Conservation (phyloP, 2,113 vertebrate genomes). For the Aspidoscelis tigris region DNA sequence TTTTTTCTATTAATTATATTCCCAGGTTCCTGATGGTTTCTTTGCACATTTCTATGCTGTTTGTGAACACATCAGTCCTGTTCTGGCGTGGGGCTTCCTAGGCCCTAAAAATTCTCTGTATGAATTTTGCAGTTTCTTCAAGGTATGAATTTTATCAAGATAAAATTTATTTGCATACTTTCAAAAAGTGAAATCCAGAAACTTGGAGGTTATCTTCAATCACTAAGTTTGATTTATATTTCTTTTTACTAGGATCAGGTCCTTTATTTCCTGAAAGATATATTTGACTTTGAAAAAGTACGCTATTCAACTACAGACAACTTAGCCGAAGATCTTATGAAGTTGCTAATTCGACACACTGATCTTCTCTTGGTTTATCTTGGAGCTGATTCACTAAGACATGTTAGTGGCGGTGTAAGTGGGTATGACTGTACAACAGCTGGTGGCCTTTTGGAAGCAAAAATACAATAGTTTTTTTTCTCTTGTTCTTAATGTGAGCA, state of each 20-base stretch:
- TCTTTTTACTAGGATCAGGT: slow-evolving; percentile 85
- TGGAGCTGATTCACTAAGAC: slow-evolving; percentile 74
- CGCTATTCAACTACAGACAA: slow-evolving; percentile 86
- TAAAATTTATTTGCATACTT: background rate
- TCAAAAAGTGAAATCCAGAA: no score
- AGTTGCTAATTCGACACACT: slow-evolving; percentile 83
- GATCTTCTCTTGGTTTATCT: slow-evolving; percentile 86
- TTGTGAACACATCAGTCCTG: slow-evolving; percentile 94
- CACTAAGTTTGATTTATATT: background rate
- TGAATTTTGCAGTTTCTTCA: slow-evolving; percentile 95
- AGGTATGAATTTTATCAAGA: slow-evolving; percentile 76
- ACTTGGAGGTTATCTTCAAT: background rate
- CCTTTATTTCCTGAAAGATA: slow-evolving; percentile 93
- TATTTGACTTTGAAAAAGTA: slow-evolving; percentile 97
- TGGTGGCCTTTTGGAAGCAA: slow-evolving; percentile 74
- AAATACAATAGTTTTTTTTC: slow-evolving; percentile 71
- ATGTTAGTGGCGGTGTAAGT: slow-evolving; percentile 65
- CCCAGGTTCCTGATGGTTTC: slow-evolving; percentile 91
- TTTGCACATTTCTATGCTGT: slow-evolving; percentile 94
- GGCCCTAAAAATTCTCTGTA: slow-evolving; percentile 91
- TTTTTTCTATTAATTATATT: slow-evolving; percentile 40
- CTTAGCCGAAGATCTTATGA: slow-evolving; percentile 89
- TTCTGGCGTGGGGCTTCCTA: slow-evolving; percentile 95
- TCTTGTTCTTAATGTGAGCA: background rate
- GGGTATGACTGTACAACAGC: slow-evolving; percentile 62